Conservation (phyloP, 1,140 invertebrate genomes). For the Armadillidium nasatum region DNA sequence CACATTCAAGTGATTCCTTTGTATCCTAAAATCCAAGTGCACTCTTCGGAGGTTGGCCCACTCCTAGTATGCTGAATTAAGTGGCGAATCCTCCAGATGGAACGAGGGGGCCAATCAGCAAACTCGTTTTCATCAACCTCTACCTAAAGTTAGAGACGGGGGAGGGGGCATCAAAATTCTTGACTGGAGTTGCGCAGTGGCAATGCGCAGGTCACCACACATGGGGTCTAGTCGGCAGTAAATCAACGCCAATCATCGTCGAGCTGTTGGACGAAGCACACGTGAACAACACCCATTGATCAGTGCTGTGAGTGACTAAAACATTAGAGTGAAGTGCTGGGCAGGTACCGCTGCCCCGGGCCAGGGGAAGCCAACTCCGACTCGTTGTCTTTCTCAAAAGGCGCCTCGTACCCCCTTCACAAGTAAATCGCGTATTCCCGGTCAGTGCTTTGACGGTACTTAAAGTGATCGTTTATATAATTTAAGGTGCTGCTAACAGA, state of each 20-base stretch:
- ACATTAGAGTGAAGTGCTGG: not conserved
- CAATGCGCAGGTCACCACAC: slow-evolving; percentile 44
- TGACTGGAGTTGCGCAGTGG: slow-evolving; percentile 44
- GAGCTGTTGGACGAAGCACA: slow-evolving; percentile 45
- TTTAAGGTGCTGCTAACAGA: slow-evolving; percentile 24
- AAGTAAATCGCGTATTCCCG: not conserved
- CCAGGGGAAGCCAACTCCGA: slow-evolving; percentile 17
- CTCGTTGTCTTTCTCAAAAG: not conserved
- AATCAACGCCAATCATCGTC: slow-evolving; percentile 46
- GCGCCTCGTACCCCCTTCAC: not conserved
- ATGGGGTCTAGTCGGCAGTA: slow-evolving; percentile 43
- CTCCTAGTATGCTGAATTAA: slow-evolving; percentile 39
- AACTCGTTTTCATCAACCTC: slow-evolving; percentile 31
- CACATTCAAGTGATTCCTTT: slow-evolving; percentile 31
- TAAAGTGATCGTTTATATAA: slow-evolving; percentile 38
- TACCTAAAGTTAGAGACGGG: slow-evolving; percentile 39
- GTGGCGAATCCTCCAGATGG: slow-evolving; percentile 39
- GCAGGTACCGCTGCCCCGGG: slow-evolving; percentile 33
- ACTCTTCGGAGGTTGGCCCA: slow-evolving; percentile 38
- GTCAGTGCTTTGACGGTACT: slow-evolving; percentile 39
- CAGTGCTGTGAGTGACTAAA: slow-evolving; percentile 28
- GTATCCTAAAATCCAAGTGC: slow-evolving; percentile 38
- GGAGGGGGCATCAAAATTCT: slow-evolving; percentile 42
- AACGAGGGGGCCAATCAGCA: slow-evolving; percentile 35
- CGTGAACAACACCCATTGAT: slow-evolving; percentile 44